phyloP scores from a whole-genome alignment of 35 echinoderm and acorn worm genomes.

The Nesometra sesokonis region DNA sequence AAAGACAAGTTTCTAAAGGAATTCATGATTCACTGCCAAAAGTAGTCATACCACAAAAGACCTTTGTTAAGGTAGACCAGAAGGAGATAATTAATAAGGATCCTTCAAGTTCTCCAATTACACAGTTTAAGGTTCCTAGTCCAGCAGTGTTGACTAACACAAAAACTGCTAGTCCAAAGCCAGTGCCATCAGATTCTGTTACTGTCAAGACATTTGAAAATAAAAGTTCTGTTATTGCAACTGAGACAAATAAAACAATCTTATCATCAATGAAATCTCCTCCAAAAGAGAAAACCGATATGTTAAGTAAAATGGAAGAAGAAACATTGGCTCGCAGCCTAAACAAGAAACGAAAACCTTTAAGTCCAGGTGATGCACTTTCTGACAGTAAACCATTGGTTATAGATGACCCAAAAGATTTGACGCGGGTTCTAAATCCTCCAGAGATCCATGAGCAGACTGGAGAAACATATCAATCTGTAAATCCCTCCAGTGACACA shows the following conservation, averaged over 20 bases:
- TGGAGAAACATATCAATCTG: neutral
- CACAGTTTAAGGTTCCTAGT: neutral
- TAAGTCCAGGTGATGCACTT: neutral
- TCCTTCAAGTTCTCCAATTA: neutral
- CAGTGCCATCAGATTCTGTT: neutral
- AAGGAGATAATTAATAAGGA: neutral
- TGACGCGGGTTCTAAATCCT: neutral
- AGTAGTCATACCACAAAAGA: too few species aligned
- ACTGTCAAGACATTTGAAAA: neutral
- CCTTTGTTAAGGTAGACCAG: neutral
- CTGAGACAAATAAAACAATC: neutral
- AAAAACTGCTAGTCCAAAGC: neutral
- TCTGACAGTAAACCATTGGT: neutral
- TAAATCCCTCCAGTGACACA: neutral
- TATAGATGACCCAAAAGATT: neutral
- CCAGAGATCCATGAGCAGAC: neutral
- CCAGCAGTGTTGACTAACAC: neutral
- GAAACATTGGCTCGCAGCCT: neutral
- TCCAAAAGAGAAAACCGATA: neutral
- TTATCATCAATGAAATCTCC: neutral
- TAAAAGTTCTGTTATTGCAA: neutral
- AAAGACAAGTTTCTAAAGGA: neutral
- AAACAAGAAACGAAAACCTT: neutral
- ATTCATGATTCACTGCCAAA: too few species aligned
- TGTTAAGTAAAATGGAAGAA: neutral